phyloP scores from a whole-genome alignment of 2,113 vertebrate species.

The Rhombomys opimus region DNA sequence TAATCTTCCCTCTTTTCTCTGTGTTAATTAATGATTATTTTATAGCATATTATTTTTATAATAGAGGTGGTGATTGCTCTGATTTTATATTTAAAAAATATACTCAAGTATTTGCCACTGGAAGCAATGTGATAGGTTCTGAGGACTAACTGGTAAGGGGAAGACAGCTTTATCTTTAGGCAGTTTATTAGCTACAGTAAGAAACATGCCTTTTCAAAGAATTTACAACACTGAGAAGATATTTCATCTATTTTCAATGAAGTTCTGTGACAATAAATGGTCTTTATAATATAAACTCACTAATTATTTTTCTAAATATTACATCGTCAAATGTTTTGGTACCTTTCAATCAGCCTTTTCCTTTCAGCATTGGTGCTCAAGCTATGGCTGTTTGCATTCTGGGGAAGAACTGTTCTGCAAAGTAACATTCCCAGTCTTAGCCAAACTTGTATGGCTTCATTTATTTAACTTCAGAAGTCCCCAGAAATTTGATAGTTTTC shows the following conservation, averaged over 20 bases:
- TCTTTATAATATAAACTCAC: not conserved
- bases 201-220: not conserved
- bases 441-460: not conserved
- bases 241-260: not conserved
- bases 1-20: not conserved
- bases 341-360: not conserved
- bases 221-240: not conserved
- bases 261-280: not conserved
- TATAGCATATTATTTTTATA: not conserved
- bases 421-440: not conserved
- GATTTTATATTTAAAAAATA: not conserved
- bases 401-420: not conserved
- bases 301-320: slow-evolving; percentile 35
- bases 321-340: not conserved
- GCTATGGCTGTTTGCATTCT: too few species aligned
- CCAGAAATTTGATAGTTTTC: not conserved
- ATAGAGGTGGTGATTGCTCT: not conserved
- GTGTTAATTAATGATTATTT: not conserved
- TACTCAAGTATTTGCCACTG: not conserved
- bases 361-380: not conserved
- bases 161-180: not conserved
- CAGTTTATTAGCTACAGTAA: not conserved
- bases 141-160: not conserved
- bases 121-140: not conserved
- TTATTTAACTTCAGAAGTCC: not conserved